Base-by-base conservation (phyloP, 2,888 invertebrate genomes). In the Lepidonotus clava region DNA sequence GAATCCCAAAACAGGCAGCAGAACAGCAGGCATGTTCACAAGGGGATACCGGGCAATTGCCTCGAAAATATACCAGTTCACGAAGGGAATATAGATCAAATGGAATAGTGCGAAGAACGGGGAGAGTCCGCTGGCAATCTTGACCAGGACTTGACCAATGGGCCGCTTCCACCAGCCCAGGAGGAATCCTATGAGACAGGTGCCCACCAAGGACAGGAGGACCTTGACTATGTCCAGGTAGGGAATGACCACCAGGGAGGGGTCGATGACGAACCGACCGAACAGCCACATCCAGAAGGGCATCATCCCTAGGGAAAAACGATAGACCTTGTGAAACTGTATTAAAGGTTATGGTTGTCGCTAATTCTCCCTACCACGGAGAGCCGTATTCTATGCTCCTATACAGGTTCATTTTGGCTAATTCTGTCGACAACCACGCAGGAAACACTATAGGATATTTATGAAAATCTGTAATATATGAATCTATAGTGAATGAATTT, bases 211-310 rank as follows among this genome's bases (percentile, higher is more conserved):
- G 0, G 96, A 96, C 0, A 96, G 91, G 0, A 97, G 96, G 92
- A 97, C 96, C 0, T 95, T 95, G 0, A 96, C 96, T 84, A 98
- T 97, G 83, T 96, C 96, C 0, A 92, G 89, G 93, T 97, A 98
- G 0, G 98, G 98, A 6, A 98, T 96, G 14, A 94, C 95, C 84
- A 96, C 95, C 0, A 96, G 97, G 83, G 96, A 95, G 1, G 95
- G 94, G 11, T 84, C 66, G 21, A 32, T 32, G 14, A 86, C 28
- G 94, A 97, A 97, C 86, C 97, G 96, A 0, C 98, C 98, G 67
- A 98, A 95, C 0, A 97, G 97, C 92, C 98, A 97, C 11, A 97
- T 95, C 98, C 98, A 98, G 0, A 97, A 92, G 0, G 98, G 98
- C 96, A 98, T 98, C 95, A 97, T 96, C 80, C 95, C 96, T 96